Conservation (phyloP, 1,140 invertebrate genomes). For the Pseudomyrmex sp. region DNA sequence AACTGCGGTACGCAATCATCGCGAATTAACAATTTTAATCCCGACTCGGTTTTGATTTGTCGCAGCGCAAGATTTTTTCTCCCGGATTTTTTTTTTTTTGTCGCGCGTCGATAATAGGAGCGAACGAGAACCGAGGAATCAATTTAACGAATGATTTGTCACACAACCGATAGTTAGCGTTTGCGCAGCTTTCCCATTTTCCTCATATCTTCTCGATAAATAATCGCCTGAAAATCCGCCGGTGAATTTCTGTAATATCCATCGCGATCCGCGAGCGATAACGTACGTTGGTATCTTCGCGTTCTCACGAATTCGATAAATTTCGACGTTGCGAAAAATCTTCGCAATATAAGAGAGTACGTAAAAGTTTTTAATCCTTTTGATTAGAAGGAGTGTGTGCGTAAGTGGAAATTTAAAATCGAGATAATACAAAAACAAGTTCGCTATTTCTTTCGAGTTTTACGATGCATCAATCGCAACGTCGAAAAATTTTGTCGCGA, state of each 20-base stretch:
- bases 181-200: conserved; percentile 8
- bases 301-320: conserved; percentile 32
- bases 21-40: conserved; percentile 58
- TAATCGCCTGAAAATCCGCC: conserved; percentile 44
- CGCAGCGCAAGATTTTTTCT: neutral
- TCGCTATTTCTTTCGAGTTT: neutral
- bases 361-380: neutral
- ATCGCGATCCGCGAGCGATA: conserved; percentile 1
- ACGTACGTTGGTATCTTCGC: neutral
- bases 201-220: conserved; percentile 28
- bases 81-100: conserved; percentile 7
- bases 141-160: conserved; percentile 53
- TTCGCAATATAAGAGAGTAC: neutral
- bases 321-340: conserved; percentile 15
- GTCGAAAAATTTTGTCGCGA: neutral
- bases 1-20: neutral
- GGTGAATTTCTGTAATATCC: conserved; percentile 32
- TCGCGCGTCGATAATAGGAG: conserved; percentile 23
- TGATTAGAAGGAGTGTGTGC: too few relatives aligned
- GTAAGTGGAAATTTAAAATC: too few relatives aligned
- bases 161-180: neutral
- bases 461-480: neutral
- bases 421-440: too few relatives aligned
- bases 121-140: conserved; percentile 3
- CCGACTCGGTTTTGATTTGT: conserved; percentile 22